Conservation (phyloP, 2,888 invertebrate genomes). For the Gastracanthus pulcherrimus region DNA sequence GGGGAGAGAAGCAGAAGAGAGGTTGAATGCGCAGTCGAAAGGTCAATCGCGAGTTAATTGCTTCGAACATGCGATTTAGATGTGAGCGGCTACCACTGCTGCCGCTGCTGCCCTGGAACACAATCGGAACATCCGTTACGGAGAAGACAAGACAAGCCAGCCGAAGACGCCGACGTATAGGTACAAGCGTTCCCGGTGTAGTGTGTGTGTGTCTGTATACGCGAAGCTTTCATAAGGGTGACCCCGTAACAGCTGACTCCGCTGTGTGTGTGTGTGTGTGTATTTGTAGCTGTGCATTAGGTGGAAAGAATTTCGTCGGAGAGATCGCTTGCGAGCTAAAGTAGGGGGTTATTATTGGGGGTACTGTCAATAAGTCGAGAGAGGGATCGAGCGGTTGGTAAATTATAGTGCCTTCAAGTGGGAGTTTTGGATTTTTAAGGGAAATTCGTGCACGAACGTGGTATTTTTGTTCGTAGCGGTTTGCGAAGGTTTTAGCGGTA, state of each 20-base stretch:
- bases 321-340: conserved; percentile 9
- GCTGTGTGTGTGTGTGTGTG: no score
- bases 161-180: no score
- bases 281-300: not conserved
- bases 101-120: conserved; percentile 29
- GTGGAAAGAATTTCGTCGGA: not conserved
- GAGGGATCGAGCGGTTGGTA: no score
- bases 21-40: conserved; percentile 21
- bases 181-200: not conserved
- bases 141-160: conserved; percentile 40
- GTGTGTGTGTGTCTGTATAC: not conserved
- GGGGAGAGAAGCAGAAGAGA: not conserved
- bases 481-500: no score
- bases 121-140: conserved; percentile 53
- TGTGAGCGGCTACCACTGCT: conserved; percentile 3
- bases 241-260: not conserved
- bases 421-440: no score
- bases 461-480: no score
- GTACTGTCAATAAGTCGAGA: no score
- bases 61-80: conserved; percentile 51
- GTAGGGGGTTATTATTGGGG: no score
- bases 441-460: no score
- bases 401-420: no score
- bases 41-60: conserved; percentile 55
- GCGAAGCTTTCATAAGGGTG: not conserved